Evolutionary conservation across 2,797 vertebrate genomes (phyloP).

Genomic region (Chaunax sp.): DNA sequence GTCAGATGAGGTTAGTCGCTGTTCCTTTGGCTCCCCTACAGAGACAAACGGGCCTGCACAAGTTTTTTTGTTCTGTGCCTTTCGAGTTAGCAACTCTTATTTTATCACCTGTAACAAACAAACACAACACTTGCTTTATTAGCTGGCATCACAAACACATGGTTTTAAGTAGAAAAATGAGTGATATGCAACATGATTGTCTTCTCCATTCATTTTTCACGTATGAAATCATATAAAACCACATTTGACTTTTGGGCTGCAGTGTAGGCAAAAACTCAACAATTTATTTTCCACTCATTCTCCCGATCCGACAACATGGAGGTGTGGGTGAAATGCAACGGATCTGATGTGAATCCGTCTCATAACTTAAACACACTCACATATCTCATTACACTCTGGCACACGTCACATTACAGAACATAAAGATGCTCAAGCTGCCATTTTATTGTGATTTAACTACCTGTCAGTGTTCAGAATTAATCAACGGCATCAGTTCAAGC

Average conservation of each 20-base stretch:
- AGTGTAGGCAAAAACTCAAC: too few species aligned
- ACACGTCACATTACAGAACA: background rate
- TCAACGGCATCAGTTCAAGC: background rate
- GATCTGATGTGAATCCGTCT: too few species aligned
- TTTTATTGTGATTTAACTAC: background rate
- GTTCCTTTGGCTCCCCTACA: slow-evolving; percentile 8
- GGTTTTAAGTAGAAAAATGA: slow-evolving; percentile 32
- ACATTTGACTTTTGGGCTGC: too few species aligned
- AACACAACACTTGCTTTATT: background rate
- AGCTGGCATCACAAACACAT: background rate
- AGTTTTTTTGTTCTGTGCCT: background rate
- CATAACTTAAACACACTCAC: too few species aligned
- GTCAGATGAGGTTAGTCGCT: slow-evolving; percentile 35
- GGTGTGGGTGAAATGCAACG: too few species aligned
- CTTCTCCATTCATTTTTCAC: background rate
- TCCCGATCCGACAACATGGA: too few species aligned
- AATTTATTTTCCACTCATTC: background rate
- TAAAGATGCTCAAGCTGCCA: background rate
- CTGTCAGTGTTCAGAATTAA: background rate
- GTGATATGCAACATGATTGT: background rate
- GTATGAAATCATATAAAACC: too few species aligned
- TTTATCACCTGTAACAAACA: background rate
- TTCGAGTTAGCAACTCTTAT: slow-evolving; percentile 1
- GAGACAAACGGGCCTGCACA: slow-evolving; percentile 21
- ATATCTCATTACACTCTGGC: background rate